A percentile compares a stretch with the other conserved stretches of the same genome.
These are phyloP conservation scores for Pseudopleuronectes americanus DNA, from an alignment of 2,797 vertebrate genomes.

Conservation along the genomic window DNA sequence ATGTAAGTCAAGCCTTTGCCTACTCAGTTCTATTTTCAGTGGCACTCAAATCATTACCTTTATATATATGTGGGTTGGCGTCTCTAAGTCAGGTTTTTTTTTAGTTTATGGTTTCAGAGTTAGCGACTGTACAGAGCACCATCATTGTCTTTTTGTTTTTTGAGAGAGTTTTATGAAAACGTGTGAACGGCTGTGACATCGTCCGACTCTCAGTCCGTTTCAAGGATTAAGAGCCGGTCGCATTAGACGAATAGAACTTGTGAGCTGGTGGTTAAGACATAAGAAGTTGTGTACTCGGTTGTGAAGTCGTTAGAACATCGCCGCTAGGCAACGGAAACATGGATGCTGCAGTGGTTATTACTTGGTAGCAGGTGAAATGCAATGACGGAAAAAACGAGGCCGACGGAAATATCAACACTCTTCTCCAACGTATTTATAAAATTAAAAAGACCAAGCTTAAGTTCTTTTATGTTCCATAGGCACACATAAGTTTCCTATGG, in stretches of 20 bases:
- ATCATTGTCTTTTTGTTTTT: neutral
- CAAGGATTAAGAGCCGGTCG: neutral
- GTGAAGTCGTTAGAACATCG: too few species aligned
- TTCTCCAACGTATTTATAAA: too few species aligned
- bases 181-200: conserved; percentile 1
- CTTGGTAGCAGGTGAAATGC: too few species aligned
- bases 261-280: too few species aligned
- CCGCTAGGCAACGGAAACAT: too few species aligned
- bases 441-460: too few species aligned
- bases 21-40: conserved; percentile 43
- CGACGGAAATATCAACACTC: too few species aligned
- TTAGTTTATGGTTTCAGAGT: conserved; percentile 8
- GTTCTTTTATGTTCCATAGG: too few species aligned
- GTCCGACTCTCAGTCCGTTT: neutral
- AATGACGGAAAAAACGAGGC: too few species aligned
- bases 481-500: too few species aligned
- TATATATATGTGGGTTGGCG: conserved; percentile 25
- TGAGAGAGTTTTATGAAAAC: neutral
- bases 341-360: too few species aligned
- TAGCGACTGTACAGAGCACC: neutral
- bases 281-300: too few species aligned
- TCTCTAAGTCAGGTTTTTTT: neutral
- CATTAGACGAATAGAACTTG: neutral
- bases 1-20: conserved; percentile 68
- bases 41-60: conserved; percentile 35